A percentile compares a stretch with the other conserved stretches of the same genome.
phyloP scores from a whole-genome alignment of 2,888 invertebrate species.

The Orthosia gracilis region DNA sequence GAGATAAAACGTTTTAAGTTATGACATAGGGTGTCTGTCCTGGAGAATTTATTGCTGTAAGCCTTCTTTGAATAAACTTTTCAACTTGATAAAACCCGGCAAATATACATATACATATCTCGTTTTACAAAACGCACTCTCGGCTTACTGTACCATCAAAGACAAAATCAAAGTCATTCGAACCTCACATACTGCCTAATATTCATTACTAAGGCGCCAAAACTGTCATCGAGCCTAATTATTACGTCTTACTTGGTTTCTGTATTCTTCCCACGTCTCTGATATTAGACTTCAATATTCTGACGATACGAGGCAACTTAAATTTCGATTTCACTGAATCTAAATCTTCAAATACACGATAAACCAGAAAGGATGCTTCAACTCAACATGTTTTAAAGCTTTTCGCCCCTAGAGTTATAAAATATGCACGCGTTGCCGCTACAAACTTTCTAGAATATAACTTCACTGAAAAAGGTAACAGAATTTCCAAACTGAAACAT shows the following conservation, averaged over 20 bases:
- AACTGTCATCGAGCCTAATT: conserved; percentile 42
- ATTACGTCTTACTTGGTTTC: conserved; percentile 11
- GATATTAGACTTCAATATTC: conserved; percentile 31
- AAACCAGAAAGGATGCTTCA: conserved; percentile 30
- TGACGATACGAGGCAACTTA: background rate
- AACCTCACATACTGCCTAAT: conserved; percentile 15
- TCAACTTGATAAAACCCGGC: background rate
- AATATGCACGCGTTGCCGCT: conserved; percentile 35
- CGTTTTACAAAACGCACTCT: background rate
- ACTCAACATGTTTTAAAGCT: conserved; percentile 24
- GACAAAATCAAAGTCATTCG: background rate
- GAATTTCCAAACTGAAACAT: conserved; percentile 37
- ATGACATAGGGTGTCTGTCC: conserved; percentile 17
- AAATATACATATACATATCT: too few species aligned
- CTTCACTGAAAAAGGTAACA: conserved; percentile 36
- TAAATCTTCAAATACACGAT: conserved; percentile 25
- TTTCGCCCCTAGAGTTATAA: conserved; percentile 28
- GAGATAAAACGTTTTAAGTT: conserved; percentile 31
- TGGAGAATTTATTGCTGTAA: conserved; percentile 27
- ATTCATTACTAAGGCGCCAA: conserved; percentile 22
- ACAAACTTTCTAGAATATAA: conserved; percentile 23
- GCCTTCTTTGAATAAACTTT: conserved; percentile 6
- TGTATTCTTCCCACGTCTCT: conserved; percentile 22
- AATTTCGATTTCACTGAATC: background rate
- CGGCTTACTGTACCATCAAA: background rate